These are phyloP conservation scores for Ditylenchus weischeri DNA, from an alignment of 2,888 invertebrate genomes.

Conservation along the genomic window DNA sequence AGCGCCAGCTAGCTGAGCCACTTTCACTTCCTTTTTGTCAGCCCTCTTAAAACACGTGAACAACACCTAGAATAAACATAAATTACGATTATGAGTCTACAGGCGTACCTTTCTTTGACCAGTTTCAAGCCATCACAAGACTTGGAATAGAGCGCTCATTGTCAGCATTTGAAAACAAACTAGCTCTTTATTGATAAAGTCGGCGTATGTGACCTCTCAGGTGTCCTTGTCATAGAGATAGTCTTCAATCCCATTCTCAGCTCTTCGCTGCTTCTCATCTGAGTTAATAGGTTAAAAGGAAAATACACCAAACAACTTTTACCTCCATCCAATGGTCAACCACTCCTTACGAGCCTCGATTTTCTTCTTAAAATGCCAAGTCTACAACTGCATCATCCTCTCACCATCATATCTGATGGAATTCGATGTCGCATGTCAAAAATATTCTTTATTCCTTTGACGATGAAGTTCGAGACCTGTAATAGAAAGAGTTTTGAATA, in stretches of 20 bases:
- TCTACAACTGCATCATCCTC: conserved; percentile 89
- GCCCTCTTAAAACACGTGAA: conserved; percentile 84
- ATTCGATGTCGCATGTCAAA: conserved; percentile 75
- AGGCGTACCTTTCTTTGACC: conserved; percentile 75
- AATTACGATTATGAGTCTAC: background rate
- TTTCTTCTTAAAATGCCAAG: conserved; percentile 89
- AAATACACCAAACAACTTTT: no score
- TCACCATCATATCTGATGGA: conserved; percentile 72
- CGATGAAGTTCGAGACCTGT: conserved; percentile 95
- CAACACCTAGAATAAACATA: conserved; percentile 38
- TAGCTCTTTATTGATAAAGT: conserved; percentile 55
- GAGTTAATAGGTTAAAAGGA: no score
- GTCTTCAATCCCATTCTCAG: conserved; percentile 45
- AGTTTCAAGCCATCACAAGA: conserved; percentile 76
- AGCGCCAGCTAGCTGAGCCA: conserved; percentile 98
- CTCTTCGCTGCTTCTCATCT: conserved; percentile 59
- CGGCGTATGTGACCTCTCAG: conserved; percentile 44
- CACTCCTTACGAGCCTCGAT: conserved; percentile 93
- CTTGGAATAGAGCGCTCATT: conserved; percentile 73
- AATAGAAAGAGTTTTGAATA: background rate
- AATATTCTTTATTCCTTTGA: conserved; percentile 97
- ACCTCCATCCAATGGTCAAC: conserved; percentile 94
- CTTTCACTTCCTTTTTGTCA: conserved; percentile 92
- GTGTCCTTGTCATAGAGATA: conserved; percentile 57
- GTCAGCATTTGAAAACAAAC: conserved; percentile 55